A percentile compares a stretch with the other conserved stretches of the same genome.
phyloP scores from a whole-genome alignment of 2,888 invertebrate genomes.

The Sicus ferrugineus region DNA sequence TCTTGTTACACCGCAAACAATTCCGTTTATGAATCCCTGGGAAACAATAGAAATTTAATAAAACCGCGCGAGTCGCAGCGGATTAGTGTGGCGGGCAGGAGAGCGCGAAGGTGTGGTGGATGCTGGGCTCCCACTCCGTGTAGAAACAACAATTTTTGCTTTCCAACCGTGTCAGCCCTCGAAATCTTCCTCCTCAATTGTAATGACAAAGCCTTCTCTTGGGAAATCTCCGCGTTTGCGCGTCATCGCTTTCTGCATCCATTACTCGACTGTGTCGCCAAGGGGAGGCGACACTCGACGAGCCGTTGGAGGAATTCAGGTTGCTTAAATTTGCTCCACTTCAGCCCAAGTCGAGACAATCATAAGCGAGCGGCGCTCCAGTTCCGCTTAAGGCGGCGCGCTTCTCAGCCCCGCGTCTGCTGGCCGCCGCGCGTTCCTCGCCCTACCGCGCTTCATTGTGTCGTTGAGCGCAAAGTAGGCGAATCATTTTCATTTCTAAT shows the following conservation, averaged over 20 bases:
- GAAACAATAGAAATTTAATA: conserved; percentile 21
- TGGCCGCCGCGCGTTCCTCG: not conserved
- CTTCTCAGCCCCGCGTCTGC: not conserved
- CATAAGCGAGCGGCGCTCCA: conserved; percentile 2
- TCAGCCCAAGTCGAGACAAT: not conserved
- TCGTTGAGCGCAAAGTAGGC: not conserved
- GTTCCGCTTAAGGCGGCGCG: not conserved
- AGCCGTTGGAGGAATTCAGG: not conserved
- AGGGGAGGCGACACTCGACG: not conserved
- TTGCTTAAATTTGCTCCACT: not conserved
- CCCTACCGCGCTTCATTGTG: not conserved
- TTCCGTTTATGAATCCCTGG: conserved; percentile 25
- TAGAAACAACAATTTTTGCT: too few relatives aligned
- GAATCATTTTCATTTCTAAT: conserved; percentile 24
- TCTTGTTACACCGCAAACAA: not conserved
- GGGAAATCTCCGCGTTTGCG: not conserved
- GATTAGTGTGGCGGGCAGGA: not conserved
- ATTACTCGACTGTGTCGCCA: too few relatives aligned
- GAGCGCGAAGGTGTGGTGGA: not conserved
- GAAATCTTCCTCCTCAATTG: not conserved
- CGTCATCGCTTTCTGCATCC: not conserved
- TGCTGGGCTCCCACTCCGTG: too few relatives aligned
- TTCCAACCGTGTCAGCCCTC: not conserved
- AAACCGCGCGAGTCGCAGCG: conserved; percentile 2
- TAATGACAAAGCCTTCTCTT: conserved; percentile 11